Base-by-base conservation (phyloP, 2,888 invertebrate genomes). In the Netelia melanura region DNA sequence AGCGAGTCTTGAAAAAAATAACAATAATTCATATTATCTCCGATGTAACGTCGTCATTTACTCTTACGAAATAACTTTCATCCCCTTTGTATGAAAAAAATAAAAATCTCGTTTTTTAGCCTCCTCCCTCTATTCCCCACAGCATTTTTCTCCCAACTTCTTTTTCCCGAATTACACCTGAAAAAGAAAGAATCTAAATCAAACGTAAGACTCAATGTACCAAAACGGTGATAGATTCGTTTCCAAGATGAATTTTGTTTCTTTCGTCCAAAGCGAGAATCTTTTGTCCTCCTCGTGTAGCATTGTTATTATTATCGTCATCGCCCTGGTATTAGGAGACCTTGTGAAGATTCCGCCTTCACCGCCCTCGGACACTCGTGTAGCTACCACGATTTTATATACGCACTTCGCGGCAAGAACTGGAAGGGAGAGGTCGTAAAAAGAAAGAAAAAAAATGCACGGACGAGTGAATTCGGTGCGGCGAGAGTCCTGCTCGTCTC, bases 391-490 rank as follows among this genome's bases (percentile, higher is more conserved):
- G 43, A 14, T 72, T 58, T 23, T 58, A 58, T 23, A 76, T 14
- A 48, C 75, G 86, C 74, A 56, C 61, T 25, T 62, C 52, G 54
- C 54, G 70, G 10, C 77, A 70, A 3, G 43, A 44, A 21, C 30
- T 30, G 30, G 30, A 30, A 30, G 30, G 30, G 38, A 30, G 56
- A 30, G 17, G 79, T 75, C 75, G 79, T 82, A 78, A 72, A 65
- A 76, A 68, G 64, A 64, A 64, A 17, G 38, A 56, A 77, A 78
- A 80, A 80, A 80, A 80, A 82, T 62, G 82, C 64, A 82, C 86
- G 82, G 82, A 78, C 85, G 83, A 80, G 74, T 81, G 85, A 83
- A 43, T 76, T 52, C 54, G 70, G 70, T 48, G 72, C 77, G 43
- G 54, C 61, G 80, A 68, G 75, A 68, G 84, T 83, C 84, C 81